Conservation (phyloP, 2,113 vertebrate species). For the Lanius collurio region DNA sequence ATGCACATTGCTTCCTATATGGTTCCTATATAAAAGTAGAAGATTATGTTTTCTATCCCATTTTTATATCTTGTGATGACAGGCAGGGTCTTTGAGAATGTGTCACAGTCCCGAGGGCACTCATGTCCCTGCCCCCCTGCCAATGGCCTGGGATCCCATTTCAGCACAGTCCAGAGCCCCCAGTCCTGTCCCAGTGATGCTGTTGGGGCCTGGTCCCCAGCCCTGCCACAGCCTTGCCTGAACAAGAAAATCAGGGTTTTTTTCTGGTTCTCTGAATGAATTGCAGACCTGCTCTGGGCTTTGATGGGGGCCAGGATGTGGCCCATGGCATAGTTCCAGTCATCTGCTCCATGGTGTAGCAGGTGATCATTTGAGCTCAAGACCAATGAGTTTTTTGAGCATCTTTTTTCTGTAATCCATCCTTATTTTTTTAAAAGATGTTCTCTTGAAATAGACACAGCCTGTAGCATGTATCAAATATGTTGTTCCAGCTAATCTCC, state of each 20-base stretch:
- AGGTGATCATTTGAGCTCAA: neutral
- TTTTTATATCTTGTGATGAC: neutral
- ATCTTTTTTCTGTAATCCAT: neutral
- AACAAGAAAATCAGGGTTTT: neutral
- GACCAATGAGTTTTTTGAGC: neutral
- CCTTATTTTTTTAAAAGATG: neutral
- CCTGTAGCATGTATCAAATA: neutral
- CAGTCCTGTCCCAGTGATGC: neutral
- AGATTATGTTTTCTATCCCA: neutral
- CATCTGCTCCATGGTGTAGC: neutral
- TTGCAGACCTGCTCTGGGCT: neutral
- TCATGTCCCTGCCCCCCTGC: neutral
- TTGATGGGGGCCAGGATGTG: rapidly evolving
- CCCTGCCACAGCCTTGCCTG: neutral
- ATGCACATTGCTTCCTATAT: neutral
- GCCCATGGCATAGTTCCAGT: neutral
- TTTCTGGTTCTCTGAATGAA: neutral
- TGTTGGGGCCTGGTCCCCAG: neutral
- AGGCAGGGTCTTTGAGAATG: neutral
- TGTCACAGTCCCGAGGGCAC: rapidly evolving
- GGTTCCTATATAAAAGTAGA: neutral
- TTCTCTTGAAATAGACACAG: neutral
- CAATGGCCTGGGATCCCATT: neutral
- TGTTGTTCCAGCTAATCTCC: neutral
- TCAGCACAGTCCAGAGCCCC: neutral